Conservation (phyloP, 2,888 invertebrate genomes). For the Drosophila infuscata region DNA sequence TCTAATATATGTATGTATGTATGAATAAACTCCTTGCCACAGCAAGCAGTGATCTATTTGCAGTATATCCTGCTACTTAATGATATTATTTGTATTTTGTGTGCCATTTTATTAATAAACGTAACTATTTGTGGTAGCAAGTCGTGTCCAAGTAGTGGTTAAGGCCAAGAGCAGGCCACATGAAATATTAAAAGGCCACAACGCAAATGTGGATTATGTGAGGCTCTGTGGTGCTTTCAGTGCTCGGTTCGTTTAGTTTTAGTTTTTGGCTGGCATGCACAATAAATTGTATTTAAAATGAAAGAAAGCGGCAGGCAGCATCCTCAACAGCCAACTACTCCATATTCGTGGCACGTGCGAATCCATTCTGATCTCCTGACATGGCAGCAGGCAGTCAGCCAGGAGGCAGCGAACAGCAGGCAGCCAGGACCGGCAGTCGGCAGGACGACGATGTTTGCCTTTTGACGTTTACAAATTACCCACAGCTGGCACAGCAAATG, state of each 20-base stretch:
- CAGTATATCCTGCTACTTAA: neutral
- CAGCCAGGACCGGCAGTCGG: constrained; percentile 15
- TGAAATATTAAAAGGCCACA: constrained; percentile 73
- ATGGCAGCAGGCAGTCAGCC: constrained; percentile 44
- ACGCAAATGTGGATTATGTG: constrained; percentile 67
- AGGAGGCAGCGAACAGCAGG: constrained; percentile 19
- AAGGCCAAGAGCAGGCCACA: constrained; percentile 19
- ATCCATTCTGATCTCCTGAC: constrained; percentile 74
- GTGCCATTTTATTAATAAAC: constrained; percentile 69
- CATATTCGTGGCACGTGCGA: constrained; percentile 73
- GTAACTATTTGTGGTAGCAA: constrained; percentile 34
- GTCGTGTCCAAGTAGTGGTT: constrained; percentile 12
- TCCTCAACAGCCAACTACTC: constrained; percentile 26
- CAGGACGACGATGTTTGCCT: constrained; percentile 76
- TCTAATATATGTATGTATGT: neutral
- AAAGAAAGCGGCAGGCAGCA: constrained; percentile 44
- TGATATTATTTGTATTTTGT: constrained; percentile 1
- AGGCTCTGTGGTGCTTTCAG: constrained; percentile 22
- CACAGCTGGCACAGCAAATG: constrained; percentile 70
- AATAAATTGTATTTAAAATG: constrained; percentile 80
- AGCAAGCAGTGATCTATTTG: neutral
- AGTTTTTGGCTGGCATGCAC: constrained; percentile 60
- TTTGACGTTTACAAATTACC: constrained; percentile 79
- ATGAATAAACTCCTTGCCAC: neutral
- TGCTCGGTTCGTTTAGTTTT: constrained; percentile 53